Base-by-base conservation (phyloP, 2,888 invertebrate genomes). In the Cacoxenus indagator region DNA sequence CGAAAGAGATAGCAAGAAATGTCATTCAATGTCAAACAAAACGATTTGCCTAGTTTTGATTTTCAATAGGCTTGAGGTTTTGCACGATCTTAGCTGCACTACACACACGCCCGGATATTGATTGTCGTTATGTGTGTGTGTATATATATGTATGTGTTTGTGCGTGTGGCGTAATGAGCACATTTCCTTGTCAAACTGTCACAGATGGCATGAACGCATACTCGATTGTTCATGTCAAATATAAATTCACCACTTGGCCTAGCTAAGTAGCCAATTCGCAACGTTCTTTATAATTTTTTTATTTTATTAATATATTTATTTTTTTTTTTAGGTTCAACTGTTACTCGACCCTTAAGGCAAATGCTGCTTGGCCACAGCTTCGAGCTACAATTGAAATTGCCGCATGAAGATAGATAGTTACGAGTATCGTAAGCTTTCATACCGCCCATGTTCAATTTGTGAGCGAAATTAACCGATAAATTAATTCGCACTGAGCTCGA, bases 371-470 rank as follows among this genome's bases (percentile, higher is more conserved):
- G 19, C 61, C 31, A 67, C 69, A 62, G 55, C 67, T n/a, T n/a
- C n/a, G n/a, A n/a, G n/a, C n/a, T n/a, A n/a, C 62, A 74, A 71
- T 69, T 71, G 70, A 67, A 51, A 67, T 54, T 27, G 61, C 55
- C 67, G 67, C 61, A 67, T 54, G 70, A 75, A 75, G 74, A 74
- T 69, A 70, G 69, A 75, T 73, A 70, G 71, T 70, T 69, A 72
- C 68, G 61, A 9, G n/a, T n/a, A 31, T 45, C 55, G 74, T 69
- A 67, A 69, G 70, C 75, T 67, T 74, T 76, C 72, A 73, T 73
- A 76, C 78, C 85, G 82, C 82, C 84, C 85, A 86, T 84, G 82
- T 78, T 81, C 83, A 86, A 85, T 85, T 86, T 87, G 87, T 86
- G 85, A 84, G 78, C 78, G 76, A 84, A 83, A 84, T 81, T 84